Evolutionary conservation across 2,888 invertebrate genomes (phyloP).

Genomic region (Orchesellides sinensis): DNA sequence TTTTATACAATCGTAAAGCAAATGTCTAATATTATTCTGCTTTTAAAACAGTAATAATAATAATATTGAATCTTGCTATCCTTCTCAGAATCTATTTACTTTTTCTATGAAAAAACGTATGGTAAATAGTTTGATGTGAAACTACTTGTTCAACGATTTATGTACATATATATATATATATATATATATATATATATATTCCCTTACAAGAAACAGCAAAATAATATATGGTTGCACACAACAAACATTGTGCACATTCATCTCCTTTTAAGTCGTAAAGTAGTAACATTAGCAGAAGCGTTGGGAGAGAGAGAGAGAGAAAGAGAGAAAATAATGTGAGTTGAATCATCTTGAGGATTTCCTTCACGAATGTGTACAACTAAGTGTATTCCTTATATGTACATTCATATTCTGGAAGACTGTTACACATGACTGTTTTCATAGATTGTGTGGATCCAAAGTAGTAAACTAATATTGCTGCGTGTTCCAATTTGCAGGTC

Average conservation of each 20-base stretch:
- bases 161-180: background rate
- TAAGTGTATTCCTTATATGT: background rate
- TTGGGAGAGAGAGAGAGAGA: too few species aligned
- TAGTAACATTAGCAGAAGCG: slow-evolving; percentile 29
- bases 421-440: slow-evolving; percentile 22
- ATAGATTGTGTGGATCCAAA: slow-evolving; percentile 32
- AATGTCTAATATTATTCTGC: too few species aligned
- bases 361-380: background rate
- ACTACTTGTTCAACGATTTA: slow-evolving; percentile 33
- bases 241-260: slow-evolving; percentile 10
- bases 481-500: slow-evolving; percentile 62
- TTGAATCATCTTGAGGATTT: slow-evolving; percentile 51
- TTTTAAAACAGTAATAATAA: background rate
- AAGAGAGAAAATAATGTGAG: slow-evolving; percentile 47
- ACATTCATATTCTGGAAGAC: background rate
- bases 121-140: slow-evolving; percentile 18
- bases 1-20: background rate
- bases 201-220: too few species aligned
- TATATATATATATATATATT: background rate
- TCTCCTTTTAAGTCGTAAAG: slow-evolving; percentile 13
- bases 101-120: background rate
- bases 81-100: background rate
- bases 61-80: slow-evolving; percentile 13
- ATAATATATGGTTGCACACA: slow-evolving; percentile 1
- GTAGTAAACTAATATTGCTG: slow-evolving; percentile 47